phyloP scores from a whole-genome alignment of 2,113 vertebrate species.

The Anthoscopus minutus region DNA sequence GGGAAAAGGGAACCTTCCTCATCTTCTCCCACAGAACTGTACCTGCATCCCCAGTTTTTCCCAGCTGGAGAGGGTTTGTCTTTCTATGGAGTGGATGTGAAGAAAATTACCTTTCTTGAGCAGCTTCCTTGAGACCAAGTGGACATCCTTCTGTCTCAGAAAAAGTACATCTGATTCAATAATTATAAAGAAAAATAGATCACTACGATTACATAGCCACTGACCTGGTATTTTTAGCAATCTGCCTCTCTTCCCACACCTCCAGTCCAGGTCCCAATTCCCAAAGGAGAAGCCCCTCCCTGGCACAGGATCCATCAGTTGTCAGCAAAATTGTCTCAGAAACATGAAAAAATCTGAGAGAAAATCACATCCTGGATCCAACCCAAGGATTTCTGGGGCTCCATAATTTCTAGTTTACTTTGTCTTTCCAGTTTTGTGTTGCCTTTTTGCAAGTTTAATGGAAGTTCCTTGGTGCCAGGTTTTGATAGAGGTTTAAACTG shows the following conservation, averaged over 20 bases:
- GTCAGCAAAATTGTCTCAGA: background rate
- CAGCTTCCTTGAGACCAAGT: background rate
- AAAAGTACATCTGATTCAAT: background rate
- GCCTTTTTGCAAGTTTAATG: background rate
- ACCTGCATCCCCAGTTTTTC: background rate
- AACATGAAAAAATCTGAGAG: background rate
- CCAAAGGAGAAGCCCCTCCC: background rate
- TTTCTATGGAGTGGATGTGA: background rate
- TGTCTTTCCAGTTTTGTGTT: background rate
- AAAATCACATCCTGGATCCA: background rate
- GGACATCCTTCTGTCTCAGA: background rate
- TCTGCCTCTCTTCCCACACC: background rate
- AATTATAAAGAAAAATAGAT: background rate
- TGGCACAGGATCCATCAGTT: background rate
- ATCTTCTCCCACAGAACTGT: background rate
- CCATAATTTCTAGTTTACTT: background rate
- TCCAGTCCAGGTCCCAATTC: background rate
- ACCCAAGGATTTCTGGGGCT: background rate
- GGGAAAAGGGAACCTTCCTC: background rate
- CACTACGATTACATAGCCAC: background rate
- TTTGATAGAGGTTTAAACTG: background rate
- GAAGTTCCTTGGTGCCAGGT: background rate
- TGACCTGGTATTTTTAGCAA: background rate
- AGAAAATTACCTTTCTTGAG: background rate
- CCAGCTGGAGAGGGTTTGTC: background rate